Evolutionary conservation across 2,888 invertebrate genomes (phyloP).

Genomic region (Spialia ferax): DNA sequence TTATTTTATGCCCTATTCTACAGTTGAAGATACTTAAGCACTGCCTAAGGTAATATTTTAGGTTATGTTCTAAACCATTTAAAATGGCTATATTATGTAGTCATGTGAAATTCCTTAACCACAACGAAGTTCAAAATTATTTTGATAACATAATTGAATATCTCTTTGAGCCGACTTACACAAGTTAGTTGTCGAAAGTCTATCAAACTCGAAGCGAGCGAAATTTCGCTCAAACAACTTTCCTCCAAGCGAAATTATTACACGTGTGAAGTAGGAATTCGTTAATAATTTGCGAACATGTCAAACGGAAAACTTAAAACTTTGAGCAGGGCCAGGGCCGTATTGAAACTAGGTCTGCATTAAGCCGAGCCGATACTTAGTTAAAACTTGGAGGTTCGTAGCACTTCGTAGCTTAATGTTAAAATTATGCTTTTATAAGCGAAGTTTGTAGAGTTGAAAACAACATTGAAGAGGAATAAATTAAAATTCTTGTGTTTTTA

Average conservation of each 20-base stretch:
- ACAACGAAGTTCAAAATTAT: background rate
- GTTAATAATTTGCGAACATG: slow-evolving; percentile 29
- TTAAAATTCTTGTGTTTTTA: too few relatives aligned
- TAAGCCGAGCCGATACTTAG: too few relatives aligned
- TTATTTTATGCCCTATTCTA: too few relatives aligned
- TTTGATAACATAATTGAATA: slow-evolving; percentile 8
- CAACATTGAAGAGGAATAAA: too few relatives aligned
- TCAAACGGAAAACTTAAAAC: slow-evolving; percentile 17
- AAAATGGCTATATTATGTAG: background rate
- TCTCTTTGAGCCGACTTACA: slow-evolving; percentile 9
- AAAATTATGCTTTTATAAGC: too few relatives aligned
- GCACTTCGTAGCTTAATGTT: too few relatives aligned
- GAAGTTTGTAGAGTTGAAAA: too few relatives aligned
- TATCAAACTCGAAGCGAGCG: slow-evolving; percentile 36
- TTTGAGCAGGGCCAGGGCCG: slow-evolving; percentile 3
- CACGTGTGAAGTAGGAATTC: slow-evolving; percentile 38
- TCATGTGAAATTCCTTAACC: background rate
- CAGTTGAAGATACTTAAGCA: too few relatives aligned
- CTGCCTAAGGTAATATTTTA: too few relatives aligned
- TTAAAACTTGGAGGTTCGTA: too few relatives aligned
- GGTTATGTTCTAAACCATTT: background rate
- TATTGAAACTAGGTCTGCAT: background rate
- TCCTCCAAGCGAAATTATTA: slow-evolving; percentile 37
- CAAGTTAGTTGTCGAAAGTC: slow-evolving; percentile 27
- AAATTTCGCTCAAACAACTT: slow-evolving; percentile 31